Conservation (phyloP, 2,113 vertebrate species). For the Emydura subglobosa region DNA sequence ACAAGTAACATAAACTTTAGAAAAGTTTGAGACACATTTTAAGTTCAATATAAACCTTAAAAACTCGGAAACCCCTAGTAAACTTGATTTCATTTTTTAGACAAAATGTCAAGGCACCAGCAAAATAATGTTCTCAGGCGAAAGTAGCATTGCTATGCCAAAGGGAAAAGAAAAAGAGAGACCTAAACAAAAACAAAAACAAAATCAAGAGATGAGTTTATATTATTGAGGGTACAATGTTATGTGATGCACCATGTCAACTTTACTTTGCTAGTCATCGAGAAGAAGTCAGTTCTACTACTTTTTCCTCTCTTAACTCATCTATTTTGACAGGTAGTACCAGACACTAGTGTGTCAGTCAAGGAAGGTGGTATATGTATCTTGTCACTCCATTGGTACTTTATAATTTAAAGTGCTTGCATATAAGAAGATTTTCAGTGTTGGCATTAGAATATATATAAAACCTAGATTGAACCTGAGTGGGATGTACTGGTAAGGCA, state of each 20-base stretch:
- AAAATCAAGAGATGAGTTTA: neutral
- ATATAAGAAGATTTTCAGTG: neutral
- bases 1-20: neutral
- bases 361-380: neutral
- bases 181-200: neutral
- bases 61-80: neutral
- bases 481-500: neutral
- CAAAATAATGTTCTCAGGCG: neutral
- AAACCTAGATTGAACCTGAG: neutral
- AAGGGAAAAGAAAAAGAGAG: neutral
- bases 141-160: neutral
- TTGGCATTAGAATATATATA: neutral
- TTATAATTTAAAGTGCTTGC: neutral
- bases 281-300: neutral
- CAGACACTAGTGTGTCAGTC: neutral
- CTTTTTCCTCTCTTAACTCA: slow-evolving; percentile 6
- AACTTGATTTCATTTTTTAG: neutral
- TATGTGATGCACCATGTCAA: neutral
- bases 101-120: neutral
- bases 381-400: neutral
- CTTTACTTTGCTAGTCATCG: neutral
- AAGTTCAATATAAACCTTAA: neutral
- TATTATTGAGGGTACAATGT: neutral
- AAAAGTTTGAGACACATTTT: neutral
- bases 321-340: slow-evolving; percentile 5